phyloP scores from a whole-genome alignment of 1,140 invertebrate species.

The Bilobella aurantiaca region DNA sequence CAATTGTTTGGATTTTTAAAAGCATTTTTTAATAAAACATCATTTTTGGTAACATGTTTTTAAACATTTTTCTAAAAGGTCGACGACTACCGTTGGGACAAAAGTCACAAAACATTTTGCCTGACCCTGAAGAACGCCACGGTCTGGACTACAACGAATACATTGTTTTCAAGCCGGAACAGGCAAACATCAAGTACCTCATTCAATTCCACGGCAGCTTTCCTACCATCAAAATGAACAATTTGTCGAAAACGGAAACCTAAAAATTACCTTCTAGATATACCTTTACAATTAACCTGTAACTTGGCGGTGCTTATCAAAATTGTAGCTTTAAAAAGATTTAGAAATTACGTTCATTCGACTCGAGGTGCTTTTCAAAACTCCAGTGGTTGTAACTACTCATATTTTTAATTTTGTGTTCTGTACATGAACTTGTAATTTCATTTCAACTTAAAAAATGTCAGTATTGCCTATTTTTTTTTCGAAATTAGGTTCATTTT shows the following conservation, averaged over 20 bases:
- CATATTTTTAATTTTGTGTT: neutral
- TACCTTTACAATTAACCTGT: neutral
- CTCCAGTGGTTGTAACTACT: too few relatives aligned
- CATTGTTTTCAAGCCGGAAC: constrained; percentile 41
- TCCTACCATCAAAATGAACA: neutral
- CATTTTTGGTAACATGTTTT: too few relatives aligned
- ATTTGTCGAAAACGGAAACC: too few relatives aligned
- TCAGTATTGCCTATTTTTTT: too few relatives aligned
- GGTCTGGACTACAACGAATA: constrained; percentile 41
- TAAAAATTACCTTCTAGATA: neutral
- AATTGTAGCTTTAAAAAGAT: neutral
- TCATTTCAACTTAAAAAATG: too few relatives aligned
- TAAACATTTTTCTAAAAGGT: too few relatives aligned
- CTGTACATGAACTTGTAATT: neutral
- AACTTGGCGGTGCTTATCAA: neutral
- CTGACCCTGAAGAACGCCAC: neutral
- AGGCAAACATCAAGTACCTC: constrained; percentile 41
- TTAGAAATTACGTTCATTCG: neutral
- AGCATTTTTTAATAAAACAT: too few relatives aligned
- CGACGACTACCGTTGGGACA: too few relatives aligned
- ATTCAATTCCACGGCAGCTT: constrained; percentile 30
- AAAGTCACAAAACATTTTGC: too few relatives aligned
- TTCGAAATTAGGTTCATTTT: too few relatives aligned
- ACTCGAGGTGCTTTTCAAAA: neutral
- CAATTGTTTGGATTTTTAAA: too few relatives aligned